These are phyloP conservation scores for Phasianus colchicus DNA, from an alignment of 2,113 vertebrate species.

Conservation along the genomic window DNA sequence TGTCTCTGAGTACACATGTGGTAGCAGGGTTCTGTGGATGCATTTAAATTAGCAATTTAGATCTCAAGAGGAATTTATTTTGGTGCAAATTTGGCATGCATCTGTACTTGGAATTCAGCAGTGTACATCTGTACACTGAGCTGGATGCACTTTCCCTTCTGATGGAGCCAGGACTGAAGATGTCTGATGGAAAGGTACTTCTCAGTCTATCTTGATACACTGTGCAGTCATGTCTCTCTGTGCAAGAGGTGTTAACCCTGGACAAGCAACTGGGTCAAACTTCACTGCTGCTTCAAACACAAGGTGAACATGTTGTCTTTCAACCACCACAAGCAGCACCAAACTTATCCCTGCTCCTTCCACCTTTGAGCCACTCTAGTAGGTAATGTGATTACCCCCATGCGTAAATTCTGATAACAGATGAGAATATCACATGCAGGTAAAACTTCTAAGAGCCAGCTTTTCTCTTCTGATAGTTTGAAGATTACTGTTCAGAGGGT, in stretches of 20 bases:
- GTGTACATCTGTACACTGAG: background rate
- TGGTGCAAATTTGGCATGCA: background rate
- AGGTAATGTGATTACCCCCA: background rate
- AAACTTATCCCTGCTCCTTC: background rate
- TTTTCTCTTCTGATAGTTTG: background rate
- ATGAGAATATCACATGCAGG: background rate
- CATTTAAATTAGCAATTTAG: background rate
- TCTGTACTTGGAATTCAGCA: background rate
- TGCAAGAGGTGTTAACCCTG: fast-evolving
- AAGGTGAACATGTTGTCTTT: background rate
- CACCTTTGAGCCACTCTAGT: fast-evolving
- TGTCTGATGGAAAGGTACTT: background rate
- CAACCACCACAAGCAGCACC: background rate
- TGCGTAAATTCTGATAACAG: background rate
- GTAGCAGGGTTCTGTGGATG: background rate
- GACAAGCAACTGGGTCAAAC: fast-evolving
- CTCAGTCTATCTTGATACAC: fast-evolving
- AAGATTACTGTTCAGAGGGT: background rate
- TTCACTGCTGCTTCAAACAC: background rate
- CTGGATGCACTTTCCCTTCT: background rate
- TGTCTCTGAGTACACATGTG: background rate
- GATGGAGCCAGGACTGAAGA: background rate
- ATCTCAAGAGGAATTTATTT: background rate
- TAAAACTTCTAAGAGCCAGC: background rate
- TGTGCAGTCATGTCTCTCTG: background rate